Evolutionary conservation across 1,140 invertebrate species (phyloP).

Genomic region (Eriocheir sinensis): DNA sequence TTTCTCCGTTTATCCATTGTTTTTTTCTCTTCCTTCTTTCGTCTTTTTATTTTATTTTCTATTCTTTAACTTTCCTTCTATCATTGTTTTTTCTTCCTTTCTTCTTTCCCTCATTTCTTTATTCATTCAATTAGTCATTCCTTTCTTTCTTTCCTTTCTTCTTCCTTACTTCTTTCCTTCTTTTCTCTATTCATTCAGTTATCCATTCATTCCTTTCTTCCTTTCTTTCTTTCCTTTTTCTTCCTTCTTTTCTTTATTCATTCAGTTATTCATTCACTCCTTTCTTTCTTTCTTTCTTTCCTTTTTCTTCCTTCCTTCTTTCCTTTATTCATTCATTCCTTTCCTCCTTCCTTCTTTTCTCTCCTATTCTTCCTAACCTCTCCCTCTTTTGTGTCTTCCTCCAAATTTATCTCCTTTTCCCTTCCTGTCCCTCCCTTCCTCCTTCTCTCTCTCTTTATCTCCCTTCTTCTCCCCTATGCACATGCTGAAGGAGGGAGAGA

Average conservation of each 20-base stretch:
- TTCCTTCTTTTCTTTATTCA: background rate
- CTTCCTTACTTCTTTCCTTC: background rate
- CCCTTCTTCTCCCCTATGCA: background rate
- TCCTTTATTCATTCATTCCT: background rate
- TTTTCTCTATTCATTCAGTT: background rate
- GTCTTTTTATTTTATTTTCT: background rate
- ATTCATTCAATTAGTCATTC: too few species aligned
- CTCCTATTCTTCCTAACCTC: background rate
- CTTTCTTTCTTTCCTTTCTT: background rate
- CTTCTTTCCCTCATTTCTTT: too few species aligned
- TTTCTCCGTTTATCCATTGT: too few species aligned
- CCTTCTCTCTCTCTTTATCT: slow-evolving; percentile 21
- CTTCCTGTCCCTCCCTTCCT: background rate
- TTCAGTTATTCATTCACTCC: background rate
- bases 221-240: background rate
- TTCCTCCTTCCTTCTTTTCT: background rate
- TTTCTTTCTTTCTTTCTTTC: background rate
- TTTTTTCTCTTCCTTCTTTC: background rate
- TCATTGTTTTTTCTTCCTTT: background rate
- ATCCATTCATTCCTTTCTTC: background rate
- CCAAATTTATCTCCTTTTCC: background rate
- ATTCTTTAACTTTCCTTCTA: background rate
- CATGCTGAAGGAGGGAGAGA: background rate
- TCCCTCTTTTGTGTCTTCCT: background rate
- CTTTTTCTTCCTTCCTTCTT: background rate